Evolutionary conservation across 2,113 vertebrate species (phyloP).

Genomic region (Oryctolagus cuniculus): DNA sequence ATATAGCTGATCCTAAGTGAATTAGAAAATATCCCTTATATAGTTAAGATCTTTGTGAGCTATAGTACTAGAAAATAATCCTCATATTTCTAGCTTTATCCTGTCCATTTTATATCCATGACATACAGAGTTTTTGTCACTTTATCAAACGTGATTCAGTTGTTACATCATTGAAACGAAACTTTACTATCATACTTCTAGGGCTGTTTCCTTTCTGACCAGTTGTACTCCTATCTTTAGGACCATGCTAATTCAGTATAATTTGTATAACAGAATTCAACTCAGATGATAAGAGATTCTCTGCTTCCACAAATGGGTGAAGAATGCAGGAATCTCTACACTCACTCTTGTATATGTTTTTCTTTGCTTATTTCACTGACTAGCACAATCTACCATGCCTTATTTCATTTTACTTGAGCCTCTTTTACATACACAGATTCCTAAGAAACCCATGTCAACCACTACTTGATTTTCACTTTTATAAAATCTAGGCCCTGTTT

Average conservation of each 20-base stretch:
- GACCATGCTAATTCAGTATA: not conserved
- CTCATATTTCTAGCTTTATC: conserved; percentile 27
- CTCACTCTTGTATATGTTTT: not conserved
- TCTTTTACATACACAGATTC: conserved; percentile 35
- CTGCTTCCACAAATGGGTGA: not conserved
- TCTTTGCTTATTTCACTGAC: not conserved
- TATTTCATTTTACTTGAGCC: conserved; percentile 14
- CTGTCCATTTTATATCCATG: not conserved
- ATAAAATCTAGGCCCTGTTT: not conserved
- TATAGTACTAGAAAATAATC: conserved; percentile 60
- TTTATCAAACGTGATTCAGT: conserved; percentile 43
- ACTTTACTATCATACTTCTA: conserved; percentile 7
- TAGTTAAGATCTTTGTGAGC: conserved; percentile 71
- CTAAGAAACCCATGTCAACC: not conserved
- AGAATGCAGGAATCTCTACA: not conserved
- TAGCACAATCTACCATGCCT: not conserved
- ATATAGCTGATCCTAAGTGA: conserved; percentile 78
- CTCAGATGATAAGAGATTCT: not conserved
- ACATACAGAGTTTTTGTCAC: not conserved
- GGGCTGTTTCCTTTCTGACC: not conserved
- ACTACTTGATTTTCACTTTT: not conserved
- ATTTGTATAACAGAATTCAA: conserved; percentile 17
- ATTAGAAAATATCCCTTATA: conserved; percentile 81
- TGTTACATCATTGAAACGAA: conserved; percentile 40
- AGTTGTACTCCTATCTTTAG: not conserved